phyloP scores from a whole-genome alignment of 2,113 vertebrate species.

The Mesembrinibis cayennensis region DNA sequence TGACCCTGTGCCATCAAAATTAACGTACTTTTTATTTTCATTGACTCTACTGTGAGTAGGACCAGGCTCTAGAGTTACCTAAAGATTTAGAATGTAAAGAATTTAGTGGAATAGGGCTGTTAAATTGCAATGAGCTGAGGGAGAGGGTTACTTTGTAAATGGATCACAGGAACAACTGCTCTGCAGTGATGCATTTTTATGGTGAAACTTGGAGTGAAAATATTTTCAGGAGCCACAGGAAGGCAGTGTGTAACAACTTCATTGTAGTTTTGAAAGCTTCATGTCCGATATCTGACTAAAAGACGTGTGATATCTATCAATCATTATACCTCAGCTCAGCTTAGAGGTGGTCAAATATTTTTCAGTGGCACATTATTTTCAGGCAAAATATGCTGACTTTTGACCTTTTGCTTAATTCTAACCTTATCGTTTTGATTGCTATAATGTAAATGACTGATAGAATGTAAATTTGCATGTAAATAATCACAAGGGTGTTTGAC shows the following conservation, averaged over 20 bases:
- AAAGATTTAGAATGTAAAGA: background rate
- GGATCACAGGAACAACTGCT: background rate
- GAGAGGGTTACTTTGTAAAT: background rate
- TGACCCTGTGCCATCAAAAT: background rate
- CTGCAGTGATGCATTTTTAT: background rate
- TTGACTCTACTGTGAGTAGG: background rate
- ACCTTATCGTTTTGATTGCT: background rate
- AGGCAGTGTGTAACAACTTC: constrained; percentile 38
- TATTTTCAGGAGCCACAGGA: constrained; percentile 47
- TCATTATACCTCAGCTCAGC: background rate
- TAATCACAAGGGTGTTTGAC: background rate
- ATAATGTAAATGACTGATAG: background rate
- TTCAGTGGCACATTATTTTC: background rate
- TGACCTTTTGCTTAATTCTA: background rate
- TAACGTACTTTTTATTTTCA: background rate
- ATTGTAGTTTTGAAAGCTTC: background rate
- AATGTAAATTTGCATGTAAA: background rate
- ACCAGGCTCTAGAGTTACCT: background rate
- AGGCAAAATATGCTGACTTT: background rate
- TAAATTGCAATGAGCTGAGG: background rate
- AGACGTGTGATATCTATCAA: rapidly evolving
- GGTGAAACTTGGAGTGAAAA: background rate
- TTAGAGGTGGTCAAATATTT: background rate
- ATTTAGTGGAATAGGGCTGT: background rate
- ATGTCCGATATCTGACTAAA: background rate